Evolutionary conservation across 2,888 invertebrate genomes (phyloP), one percentile per base, ranked within the genome.

Genomic region (Dicyrtomina minuta): DNA sequence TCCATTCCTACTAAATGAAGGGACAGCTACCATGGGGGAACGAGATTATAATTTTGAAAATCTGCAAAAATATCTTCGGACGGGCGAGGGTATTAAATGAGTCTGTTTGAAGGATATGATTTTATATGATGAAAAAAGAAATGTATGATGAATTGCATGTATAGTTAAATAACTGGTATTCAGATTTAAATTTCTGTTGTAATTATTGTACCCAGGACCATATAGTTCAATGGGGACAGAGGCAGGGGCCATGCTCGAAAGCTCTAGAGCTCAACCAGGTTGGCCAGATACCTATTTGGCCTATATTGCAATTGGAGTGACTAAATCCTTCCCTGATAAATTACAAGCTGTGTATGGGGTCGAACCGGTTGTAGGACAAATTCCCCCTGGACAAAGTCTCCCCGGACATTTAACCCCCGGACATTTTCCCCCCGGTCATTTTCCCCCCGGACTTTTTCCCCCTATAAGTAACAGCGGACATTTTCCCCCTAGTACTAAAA

Each of bases 271-370:
- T n/a, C 4, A 24, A 24, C 59, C 58, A 10, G 27, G 26, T 8
- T 76, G 75, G 74, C 76, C 76, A 1, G 74, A 76, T 56, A 71
- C 75, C 44, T 72, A 69, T 17, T 73, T 73, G 24, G 68, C 73
- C 2, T 39, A 56, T 22, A 33, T 58, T 66, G 26, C 55, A 24
- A 33, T 17, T 24, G 58, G 43, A 44, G 17, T 66, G 15, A 33
- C 33, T 8, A 22, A 26, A 13, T 20, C 26, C 24, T n/a, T 33
- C 2, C 43, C 39, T 2, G n/a, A 15, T 10, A 43, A 58, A 43
- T 41, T 43, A n/a, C 41, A 53, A 27, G 43, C 39, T 15, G 33
- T 44, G 1, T 66, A 74, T 24, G 76, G 73, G 1, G 41, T 73
- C 8, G 68, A n/a, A n/a, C n/a, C n/a, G n/a, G n/a, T n/a, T n/a